Evolutionary conservation across 2,888 invertebrate species (phyloP), one percentile per base, ranked within the genome.

Genomic region (Aphidius colemani): DNA sequence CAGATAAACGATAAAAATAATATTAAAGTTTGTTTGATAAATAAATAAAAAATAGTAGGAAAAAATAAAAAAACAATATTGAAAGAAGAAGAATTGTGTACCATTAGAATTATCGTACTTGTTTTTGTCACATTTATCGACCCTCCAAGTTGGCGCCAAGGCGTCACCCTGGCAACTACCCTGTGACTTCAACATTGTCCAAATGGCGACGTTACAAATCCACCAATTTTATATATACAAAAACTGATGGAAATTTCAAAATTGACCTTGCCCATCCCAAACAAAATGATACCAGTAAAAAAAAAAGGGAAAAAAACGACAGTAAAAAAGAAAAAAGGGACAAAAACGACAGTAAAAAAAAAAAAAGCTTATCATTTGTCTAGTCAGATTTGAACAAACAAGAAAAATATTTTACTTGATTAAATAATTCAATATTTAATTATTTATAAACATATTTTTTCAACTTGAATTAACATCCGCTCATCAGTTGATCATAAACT

Each of bases 91-190:
- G 8, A 53, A 44, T 9, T 13, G 48, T 13, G 13, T 8, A 13
- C 48, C 7, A 48, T 48, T 30, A 30, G 30, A 30, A 30, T 30
- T 30, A 30, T 30, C 30, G 30, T 30, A 30, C 30, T 30, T 30
- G 30, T 30, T 30, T 30, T 30, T 30, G 68, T 66, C 61, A 66
- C 50, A 56, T 71, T 68, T 79, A 79, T 79, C 79, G 79, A 79
- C 78, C 75, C 76, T 74, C 66, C 69, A 68, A 62, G 64, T 59
- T 66, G 72, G 68, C 71, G 73, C 72, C 70, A 68, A 71, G 61
- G 73, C 74, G 75, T 77, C 78, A 72, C 78, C 79, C 71, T 77
- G 77, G 78, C 77, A 79, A 79, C 79, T 74, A 69, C 69, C 64
- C 69, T 72, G 71, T 72, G 71, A 66, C 68, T 69, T 66, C 66